Evolutionary conservation across 1,140 invertebrate species (phyloP).

Genomic region (Lanistes nyassanus): DNA sequence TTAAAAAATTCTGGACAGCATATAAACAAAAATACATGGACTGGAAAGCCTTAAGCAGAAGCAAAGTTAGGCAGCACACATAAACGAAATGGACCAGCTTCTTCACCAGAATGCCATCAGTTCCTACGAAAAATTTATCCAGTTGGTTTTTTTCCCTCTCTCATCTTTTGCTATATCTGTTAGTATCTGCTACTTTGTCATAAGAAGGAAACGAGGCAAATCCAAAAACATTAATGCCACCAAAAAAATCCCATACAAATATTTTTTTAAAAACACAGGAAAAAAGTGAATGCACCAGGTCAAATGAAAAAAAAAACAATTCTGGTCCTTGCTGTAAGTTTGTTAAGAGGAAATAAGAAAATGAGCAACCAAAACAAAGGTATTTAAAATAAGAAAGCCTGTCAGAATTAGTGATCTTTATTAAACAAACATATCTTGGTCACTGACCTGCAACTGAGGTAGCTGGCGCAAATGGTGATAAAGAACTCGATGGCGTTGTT

Average conservation of each 20-base stretch:
- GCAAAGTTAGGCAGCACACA: not conserved
- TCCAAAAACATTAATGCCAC: not conserved
- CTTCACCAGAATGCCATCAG: not conserved
- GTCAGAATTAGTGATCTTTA: not conserved
- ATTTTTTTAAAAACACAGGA: not conserved
- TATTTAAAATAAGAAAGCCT: not conserved
- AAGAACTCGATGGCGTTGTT: constrained; percentile 38
- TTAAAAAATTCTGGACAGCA: not conserved
- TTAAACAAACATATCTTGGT: not conserved
- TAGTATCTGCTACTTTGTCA: not conserved
- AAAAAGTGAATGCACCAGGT: not conserved
- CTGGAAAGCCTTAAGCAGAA: not conserved
- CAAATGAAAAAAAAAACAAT: not conserved
- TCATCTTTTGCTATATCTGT: not conserved
- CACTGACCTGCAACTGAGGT: not conserved
- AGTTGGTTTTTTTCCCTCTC: no score
- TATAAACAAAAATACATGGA: not conserved
- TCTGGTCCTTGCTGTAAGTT: not conserved
- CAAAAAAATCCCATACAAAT: not conserved
- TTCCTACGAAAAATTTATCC: not conserved
- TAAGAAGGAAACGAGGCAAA: not conserved
- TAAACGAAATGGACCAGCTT: not conserved
- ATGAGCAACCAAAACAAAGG: not conserved
- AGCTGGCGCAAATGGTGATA: constrained; percentile 23
- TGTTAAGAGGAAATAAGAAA: not conserved